phyloP scores from a whole-genome alignment of 1,140 invertebrate genomes.

The Archegozetes longisetosus region DNA sequence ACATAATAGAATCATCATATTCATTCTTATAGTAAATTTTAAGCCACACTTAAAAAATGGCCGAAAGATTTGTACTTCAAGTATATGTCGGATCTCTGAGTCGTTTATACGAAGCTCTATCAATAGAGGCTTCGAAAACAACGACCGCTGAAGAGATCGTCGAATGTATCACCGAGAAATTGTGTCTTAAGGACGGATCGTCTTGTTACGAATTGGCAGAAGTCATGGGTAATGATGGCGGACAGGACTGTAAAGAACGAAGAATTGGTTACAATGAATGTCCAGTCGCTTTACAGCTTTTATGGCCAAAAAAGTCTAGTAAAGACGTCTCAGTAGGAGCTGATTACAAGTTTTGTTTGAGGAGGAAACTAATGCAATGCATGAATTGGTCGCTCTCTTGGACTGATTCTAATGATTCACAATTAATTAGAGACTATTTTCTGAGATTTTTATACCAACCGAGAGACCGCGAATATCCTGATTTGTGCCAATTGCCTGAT shows the following conservation, averaged over 20 bases:
- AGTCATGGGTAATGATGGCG: conserved; percentile 47
- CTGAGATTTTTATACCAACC: conserved; percentile 78
- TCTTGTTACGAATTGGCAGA: conserved; percentile 74
- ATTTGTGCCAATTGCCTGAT: conserved; percentile 84
- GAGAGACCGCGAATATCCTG: conserved; percentile 70
- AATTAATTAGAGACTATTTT: conserved; percentile 74
- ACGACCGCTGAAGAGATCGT: conserved; percentile 78
- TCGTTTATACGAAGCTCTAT: conserved; percentile 70
- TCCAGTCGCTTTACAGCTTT: conserved; percentile 74
- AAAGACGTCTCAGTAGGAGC: conserved; percentile 17
- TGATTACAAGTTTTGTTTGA: conserved; percentile 51
- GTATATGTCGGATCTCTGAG: conserved; percentile 79
- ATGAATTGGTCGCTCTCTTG: conserved; percentile 24
- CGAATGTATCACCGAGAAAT: conserved; percentile 59
- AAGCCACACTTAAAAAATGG: too few species aligned
- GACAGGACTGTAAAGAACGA: conserved; percentile 69
- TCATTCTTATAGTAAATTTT: too few species aligned
- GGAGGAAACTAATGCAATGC: conserved; percentile 46
- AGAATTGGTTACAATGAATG: conserved; percentile 65
- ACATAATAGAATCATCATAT: too few species aligned
- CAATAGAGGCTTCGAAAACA: conserved; percentile 78
- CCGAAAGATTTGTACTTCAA: conserved; percentile 40
- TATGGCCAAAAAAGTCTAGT: conserved; percentile 58
- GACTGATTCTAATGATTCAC: conserved; percentile 49
- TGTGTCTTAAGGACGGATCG: conserved; percentile 38